Base-by-base conservation (phyloP, 2,888 invertebrate genomes). In the Eilema sororculum region DNA sequence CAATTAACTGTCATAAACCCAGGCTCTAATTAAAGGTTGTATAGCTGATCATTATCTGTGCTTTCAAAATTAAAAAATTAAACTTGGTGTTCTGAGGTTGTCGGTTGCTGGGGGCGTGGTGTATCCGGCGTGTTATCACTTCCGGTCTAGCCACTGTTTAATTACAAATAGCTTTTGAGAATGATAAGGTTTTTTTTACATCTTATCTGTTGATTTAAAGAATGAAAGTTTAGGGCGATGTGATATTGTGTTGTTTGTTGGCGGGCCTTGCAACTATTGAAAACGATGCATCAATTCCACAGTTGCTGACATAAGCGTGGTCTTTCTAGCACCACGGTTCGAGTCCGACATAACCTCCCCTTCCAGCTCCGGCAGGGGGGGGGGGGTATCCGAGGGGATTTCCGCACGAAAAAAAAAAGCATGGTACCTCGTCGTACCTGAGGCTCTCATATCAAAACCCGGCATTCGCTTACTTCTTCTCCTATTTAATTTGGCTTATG, bases 71-170 rank as follows among this genome's bases (percentile, higher is more conserved):
- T 72, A 72, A 75, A 74, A 73, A 73, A 74, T 63, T 69, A 33
- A 60, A 72, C 71, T 75, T 73, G 75, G 66, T 68, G 72, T 74
- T 78, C 81, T 61, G 79, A 71, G 70, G 70, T 77, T 67, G 60
- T 72, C 64, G 74, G 73, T 67, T 72, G 65, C 67, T 81, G 81
- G 84, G 85, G 88, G 88, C 87, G 88, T 86, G 83, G 80, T 73
- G 78, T 84, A 86, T 88, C 87, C 87, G 86, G 86, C 72, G 71
- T 80, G 83, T 88, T 88, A 88, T 88, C 87, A 87, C 81, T 88
- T 88, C 87, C 87, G 86, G 84, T 82, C 79, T 86, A 82, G 78
- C 65, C 85, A 79, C 81, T 87, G 86, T 88, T 87, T 87, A 88
- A 89, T 87, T 86, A 84, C 76, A 78, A 85, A 82, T 78, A 80